These are phyloP conservation scores for Hypselothyrea guttata DNA, from an alignment of 2,888 invertebrate genomes.

Conservation along the genomic window DNA sequence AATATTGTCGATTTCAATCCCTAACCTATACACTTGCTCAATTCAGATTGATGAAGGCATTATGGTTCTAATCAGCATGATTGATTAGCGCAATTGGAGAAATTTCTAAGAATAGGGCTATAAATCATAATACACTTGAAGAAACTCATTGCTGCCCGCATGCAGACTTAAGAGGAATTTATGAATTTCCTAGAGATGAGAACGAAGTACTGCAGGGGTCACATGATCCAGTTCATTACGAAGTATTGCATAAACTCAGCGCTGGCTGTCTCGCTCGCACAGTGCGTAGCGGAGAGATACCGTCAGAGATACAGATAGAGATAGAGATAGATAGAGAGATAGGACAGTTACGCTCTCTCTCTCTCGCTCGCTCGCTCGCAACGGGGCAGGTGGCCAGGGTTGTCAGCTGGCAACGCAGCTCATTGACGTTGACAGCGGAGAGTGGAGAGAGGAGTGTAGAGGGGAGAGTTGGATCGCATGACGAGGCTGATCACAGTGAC, in stretches of 20 bases:
- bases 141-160: conserved; percentile 42
- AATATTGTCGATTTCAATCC: too few relatives aligned
- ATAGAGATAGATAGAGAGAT: background rate
- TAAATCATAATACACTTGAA: conserved; percentile 64
- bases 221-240: conserved; percentile 66
- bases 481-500: conserved; percentile 26
- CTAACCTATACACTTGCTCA: too few relatives aligned
- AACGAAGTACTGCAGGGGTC: conserved; percentile 36
- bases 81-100: conserved; percentile 46
- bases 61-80: conserved; percentile 59
- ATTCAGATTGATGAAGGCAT: conserved; percentile 14
- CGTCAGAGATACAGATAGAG: background rate
- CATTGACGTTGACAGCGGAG: too few relatives aligned
- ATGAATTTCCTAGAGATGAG: conserved; percentile 20
- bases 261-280: conserved; percentile 38
- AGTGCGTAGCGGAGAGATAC: background rate
- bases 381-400: conserved; percentile 17
- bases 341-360: background rate
- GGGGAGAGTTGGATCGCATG: conserved; percentile 61
- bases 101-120: conserved; percentile 41
- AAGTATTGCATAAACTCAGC: conserved; percentile 68
- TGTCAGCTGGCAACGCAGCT: too few relatives aligned
- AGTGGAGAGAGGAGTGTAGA: conserved; percentile 34
- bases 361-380: background rate
- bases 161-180: conserved; percentile 2